phyloP scores from a whole-genome alignment of 2,888 invertebrate species.

The Rhingia campestris region DNA sequence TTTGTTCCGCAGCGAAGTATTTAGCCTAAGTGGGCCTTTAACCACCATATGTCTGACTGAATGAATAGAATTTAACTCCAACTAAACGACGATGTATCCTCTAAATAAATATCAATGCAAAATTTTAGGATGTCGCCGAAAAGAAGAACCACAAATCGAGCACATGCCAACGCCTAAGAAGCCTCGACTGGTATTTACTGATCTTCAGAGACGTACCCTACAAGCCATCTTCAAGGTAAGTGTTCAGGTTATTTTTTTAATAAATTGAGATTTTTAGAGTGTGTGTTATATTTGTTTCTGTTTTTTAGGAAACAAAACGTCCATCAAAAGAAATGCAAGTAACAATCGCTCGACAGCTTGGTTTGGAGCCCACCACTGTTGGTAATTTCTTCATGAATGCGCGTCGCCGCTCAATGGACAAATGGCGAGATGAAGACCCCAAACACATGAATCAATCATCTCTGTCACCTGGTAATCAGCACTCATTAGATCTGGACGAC shows the following conservation, averaged over 20 bases:
- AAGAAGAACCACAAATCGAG: slow-evolving; percentile 93
- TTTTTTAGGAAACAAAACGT: slow-evolving; percentile 95
- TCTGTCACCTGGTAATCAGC: slow-evolving; percentile 78
- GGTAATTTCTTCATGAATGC: slow-evolving; percentile 99
- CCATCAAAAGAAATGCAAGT: slow-evolving; percentile 99
- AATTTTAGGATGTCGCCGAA: slow-evolving; percentile 93
- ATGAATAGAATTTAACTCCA: too few relatives aligned
- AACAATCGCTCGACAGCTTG: slow-evolving; percentile 98
- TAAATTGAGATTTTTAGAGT: background rate
- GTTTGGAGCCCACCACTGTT: slow-evolving; percentile 98
- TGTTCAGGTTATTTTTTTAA: background rate
- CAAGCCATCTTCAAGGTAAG: slow-evolving; percentile 99
- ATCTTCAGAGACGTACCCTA: slow-evolving; percentile 99
- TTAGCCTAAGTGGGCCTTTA: background rate
- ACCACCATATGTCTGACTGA: slow-evolving; percentile 16
- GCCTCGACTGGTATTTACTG: slow-evolving; percentile 99
- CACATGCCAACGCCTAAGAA: slow-evolving; percentile 97
- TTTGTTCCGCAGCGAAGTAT: too few relatives aligned
- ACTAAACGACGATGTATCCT: too few relatives aligned
- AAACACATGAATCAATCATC: slow-evolving; percentile 77
- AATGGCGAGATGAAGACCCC: slow-evolving; percentile 96
- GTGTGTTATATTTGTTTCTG: background rate
- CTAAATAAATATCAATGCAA: background rate
- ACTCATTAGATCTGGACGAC: slow-evolving; percentile 80
- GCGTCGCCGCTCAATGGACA: slow-evolving; percentile 97